A percentile compares a stretch with the other conserved stretches of the same genome.
phyloP scores from a whole-genome alignment of 2,797 vertebrate species.

The Hylomyscus alleni region DNA sequence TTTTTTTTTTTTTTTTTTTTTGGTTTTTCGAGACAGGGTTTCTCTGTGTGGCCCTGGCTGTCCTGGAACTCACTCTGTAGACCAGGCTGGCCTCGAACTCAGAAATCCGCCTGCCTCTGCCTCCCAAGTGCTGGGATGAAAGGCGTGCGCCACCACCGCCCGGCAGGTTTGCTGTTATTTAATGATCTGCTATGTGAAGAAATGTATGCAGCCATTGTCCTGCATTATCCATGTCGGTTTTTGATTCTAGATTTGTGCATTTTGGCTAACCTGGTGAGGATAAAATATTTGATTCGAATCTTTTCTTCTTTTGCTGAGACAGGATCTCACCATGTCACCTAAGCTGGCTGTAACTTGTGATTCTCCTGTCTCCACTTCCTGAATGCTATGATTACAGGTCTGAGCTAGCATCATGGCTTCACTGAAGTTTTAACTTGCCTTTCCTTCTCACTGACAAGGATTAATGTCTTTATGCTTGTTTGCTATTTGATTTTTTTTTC shows the following conservation, averaged over 20 bases:
- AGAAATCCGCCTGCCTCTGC: too few relatives aligned
- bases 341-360: not conserved
- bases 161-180: not conserved
- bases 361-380: not conserved
- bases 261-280: conserved; percentile 39
- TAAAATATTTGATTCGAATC: conserved; percentile 53
- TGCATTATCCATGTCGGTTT: not conserved
- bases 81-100: too few relatives aligned
- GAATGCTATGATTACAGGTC: not conserved
- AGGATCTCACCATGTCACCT: not conserved
- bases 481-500: conserved; percentile 34
- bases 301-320: not conserved
- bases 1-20: too few relatives aligned
- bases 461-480: conserved; percentile 7
- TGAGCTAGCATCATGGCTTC: not conserved
- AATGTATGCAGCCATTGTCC: not conserved
- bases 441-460: conserved; percentile 42
- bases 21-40: too few relatives aligned
- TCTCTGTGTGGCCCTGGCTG: too few relatives aligned
- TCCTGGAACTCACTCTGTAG: too few relatives aligned
- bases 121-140: too few relatives aligned
- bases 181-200: not conserved
- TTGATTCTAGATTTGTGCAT: conserved; percentile 31
- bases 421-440: conserved; percentile 62
- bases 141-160: too few relatives aligned